Evolutionary conservation across 1,140 invertebrate genomes (phyloP).

Genomic region (Nasonia longicornis): DNA sequence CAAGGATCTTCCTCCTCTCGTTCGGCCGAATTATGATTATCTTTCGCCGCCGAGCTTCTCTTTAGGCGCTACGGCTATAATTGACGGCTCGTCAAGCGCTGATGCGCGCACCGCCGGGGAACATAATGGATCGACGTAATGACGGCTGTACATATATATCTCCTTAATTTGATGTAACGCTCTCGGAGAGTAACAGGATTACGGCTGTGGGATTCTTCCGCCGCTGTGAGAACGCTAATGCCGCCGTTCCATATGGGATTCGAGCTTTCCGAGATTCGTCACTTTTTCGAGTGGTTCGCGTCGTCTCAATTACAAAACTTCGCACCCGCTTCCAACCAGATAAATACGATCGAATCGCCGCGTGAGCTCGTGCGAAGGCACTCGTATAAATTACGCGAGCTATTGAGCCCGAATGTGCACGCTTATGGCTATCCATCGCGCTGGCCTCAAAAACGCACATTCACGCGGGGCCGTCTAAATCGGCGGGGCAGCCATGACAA

Average conservation of each 20-base stretch:
- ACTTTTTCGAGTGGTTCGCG: no score
- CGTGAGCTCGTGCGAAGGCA: neutral
- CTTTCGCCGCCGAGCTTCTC: neutral
- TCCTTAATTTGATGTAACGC: conserved; percentile 8
- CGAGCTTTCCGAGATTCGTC: neutral
- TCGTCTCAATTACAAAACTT: no score
- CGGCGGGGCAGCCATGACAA: neutral
- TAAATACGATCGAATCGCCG: no score
- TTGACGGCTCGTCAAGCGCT: conserved; percentile 26
- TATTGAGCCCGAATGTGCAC: neutral
- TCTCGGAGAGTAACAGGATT: neutral
- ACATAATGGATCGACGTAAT: conserved; percentile 27
- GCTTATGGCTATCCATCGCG: no score
- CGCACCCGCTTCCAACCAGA: no score
- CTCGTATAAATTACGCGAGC: neutral
- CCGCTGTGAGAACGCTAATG: neutral
- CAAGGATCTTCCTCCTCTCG: neutral
- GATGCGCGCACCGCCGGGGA: neutral
- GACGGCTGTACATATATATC: neutral
- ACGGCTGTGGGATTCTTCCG: neutral
- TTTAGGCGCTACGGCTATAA: conserved; percentile 11
- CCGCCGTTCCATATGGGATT: neutral
- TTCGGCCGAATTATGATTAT: neutral
- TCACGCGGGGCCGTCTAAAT: neutral
- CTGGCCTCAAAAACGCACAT: neutral